phyloP scores from a whole-genome alignment of 2,113 vertebrate genomes.

The Ia io region DNA sequence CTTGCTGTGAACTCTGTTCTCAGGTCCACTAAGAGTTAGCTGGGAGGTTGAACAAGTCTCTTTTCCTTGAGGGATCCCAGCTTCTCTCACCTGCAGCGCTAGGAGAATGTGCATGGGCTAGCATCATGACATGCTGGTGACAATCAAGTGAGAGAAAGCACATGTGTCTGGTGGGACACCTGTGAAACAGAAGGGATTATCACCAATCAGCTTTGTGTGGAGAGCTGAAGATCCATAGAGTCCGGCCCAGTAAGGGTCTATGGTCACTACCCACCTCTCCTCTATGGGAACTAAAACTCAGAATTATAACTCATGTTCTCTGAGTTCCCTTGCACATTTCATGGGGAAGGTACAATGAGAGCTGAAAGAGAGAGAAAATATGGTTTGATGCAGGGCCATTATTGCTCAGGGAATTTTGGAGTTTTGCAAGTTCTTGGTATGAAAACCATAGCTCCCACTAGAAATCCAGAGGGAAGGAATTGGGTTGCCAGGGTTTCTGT shows the following conservation, averaged over 20 bases:
- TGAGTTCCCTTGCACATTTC: background rate
- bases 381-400: background rate
- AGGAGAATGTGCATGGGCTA: background rate
- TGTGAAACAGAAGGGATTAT: background rate
- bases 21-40: background rate
- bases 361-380: background rate
- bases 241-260: background rate
- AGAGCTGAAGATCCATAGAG: background rate
- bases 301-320: background rate
- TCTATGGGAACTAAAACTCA: background rate
- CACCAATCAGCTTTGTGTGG: background rate
- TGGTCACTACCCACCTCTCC: background rate
- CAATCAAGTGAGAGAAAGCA: background rate
- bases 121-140: background rate
- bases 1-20: background rate
- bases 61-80: background rate
- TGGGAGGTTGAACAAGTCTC: accelerated
- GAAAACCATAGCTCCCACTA: background rate
- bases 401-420: background rate
- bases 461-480: background rate
- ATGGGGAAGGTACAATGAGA: background rate
- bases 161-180: background rate
- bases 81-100: no score
- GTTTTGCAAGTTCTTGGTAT: background rate
- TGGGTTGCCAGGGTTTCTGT: background rate